Evolutionary conservation across 64 coral and sea anemone species (phyloP).

Genomic region (Trachythela sp.): DNA sequence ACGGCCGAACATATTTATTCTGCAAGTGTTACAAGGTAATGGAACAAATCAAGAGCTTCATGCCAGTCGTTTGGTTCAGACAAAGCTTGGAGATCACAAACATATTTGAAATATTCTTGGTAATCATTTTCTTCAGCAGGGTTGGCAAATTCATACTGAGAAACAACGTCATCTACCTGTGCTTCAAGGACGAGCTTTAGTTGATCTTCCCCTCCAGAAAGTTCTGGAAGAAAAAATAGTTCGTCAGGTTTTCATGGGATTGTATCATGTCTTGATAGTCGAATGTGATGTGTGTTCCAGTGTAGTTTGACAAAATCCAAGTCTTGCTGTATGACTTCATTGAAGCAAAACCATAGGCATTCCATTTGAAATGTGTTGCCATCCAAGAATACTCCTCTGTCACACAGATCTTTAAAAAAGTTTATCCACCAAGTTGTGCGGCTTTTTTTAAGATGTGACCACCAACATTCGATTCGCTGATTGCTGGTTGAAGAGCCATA

Average conservation of each 20-base stretch:
- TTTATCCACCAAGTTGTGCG: not conserved
- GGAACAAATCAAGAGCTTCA: conserved; percentile 50
- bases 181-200: conserved; percentile 8
- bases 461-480: not conserved
- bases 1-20: not conserved
- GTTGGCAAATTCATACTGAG: conserved; percentile 5
- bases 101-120: conserved; percentile 50
- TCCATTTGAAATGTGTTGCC: too few relatives aligned
- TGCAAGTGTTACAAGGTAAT: not conserved
- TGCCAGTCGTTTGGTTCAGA: conserved; percentile 39
- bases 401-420: not conserved
- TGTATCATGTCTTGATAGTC: not conserved
- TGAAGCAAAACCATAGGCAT: not conserved
- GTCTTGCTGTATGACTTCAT: not conserved
- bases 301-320: not conserved
- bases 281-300: conserved; percentile 2
- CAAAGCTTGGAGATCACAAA: conserved; percentile 33
- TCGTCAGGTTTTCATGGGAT: not conserved
- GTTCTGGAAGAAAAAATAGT: conserved; percentile 18
- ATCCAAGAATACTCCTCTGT: not conserved
- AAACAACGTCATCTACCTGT: conserved; percentile 34
- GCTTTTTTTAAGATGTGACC: not conserved
- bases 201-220: conserved; percentile 27
- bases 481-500: not conserved
- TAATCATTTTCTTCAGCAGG: conserved; percentile 27